Evolutionary conservation across 2,113 vertebrate genomes (phyloP).

Genomic region (Petromus typicus): DNA sequence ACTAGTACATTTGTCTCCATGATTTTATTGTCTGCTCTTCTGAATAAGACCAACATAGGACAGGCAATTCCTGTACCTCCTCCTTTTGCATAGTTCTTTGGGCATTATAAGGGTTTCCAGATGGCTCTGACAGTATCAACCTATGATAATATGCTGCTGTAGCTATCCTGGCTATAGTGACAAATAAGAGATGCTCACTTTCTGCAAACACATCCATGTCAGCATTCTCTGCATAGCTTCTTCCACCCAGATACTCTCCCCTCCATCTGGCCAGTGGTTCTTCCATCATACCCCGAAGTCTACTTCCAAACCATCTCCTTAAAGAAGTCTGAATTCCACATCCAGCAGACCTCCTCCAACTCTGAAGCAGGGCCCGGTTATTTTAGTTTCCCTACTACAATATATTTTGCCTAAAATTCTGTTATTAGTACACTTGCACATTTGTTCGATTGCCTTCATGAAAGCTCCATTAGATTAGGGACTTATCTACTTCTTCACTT

Average conservation of each 20-base stretch:
- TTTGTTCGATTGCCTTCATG: not conserved
- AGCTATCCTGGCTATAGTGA: not conserved
- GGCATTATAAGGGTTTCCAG: not conserved
- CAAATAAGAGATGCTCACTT: not conserved
- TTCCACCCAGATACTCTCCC: not conserved
- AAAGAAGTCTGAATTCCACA: not conserved
- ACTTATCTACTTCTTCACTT: not conserved
- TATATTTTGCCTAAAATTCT: not conserved
- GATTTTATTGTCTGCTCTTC: not conserved
- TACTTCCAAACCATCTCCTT: not conserved
- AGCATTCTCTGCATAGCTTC: no score
- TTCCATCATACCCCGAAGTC: not conserved
- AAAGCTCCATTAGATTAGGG: not conserved
- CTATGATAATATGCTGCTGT: not conserved
- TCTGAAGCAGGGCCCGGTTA: no score
- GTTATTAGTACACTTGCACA: rapidly evolving
- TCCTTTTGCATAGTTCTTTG: not conserved
- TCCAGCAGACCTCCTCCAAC: rapidly evolving
- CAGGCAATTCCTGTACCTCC: no score
- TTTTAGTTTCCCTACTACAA: not conserved
- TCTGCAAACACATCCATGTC: not conserved
- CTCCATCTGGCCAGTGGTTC: not conserved
- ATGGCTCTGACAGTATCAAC: not conserved
- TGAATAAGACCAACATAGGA: rapidly evolving
- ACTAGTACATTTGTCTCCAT: not conserved